Evolutionary conservation across 2,888 invertebrate genomes (phyloP).

Genomic region (Nebria salina): DNA sequence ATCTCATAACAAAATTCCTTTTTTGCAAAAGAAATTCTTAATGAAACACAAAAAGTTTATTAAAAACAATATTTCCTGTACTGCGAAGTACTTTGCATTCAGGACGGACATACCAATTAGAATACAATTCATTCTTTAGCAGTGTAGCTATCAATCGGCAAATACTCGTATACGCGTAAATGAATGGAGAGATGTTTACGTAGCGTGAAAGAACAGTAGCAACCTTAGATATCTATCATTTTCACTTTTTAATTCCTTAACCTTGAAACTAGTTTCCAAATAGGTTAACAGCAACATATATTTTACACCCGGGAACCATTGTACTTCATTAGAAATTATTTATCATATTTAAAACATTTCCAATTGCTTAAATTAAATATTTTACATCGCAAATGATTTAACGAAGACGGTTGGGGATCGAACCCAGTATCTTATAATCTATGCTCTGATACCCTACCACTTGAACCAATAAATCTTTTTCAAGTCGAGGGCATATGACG

Average conservation of each 20-base stretch:
- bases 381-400: too few relatives aligned
- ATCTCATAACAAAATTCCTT: too few relatives aligned
- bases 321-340: too few relatives aligned
- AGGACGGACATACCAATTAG: not conserved
- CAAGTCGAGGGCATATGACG: too few relatives aligned
- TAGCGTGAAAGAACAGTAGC: not conserved
- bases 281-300: not conserved
- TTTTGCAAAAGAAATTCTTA: too few relatives aligned
- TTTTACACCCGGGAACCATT: too few relatives aligned
- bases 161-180: not conserved
- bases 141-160: not conserved
- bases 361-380: too few relatives aligned
- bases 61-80: not conserved
- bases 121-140: not conserved
- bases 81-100: not conserved
- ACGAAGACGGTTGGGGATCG: too few relatives aligned
- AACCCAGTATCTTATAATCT: too few relatives aligned
- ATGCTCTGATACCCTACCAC: too few relatives aligned
- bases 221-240: not conserved
- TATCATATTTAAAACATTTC: too few relatives aligned
- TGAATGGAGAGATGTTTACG: not conserved
- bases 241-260: not conserved
- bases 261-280: slow-evolving; percentile 1
- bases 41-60: not conserved
- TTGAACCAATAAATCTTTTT: too few relatives aligned